Percentiles rank a stretch among this genome's conserved stretches.
Conservation (phyloP, 2,113 vertebrate species). For the Tenrec ecaudatus region DNA sequence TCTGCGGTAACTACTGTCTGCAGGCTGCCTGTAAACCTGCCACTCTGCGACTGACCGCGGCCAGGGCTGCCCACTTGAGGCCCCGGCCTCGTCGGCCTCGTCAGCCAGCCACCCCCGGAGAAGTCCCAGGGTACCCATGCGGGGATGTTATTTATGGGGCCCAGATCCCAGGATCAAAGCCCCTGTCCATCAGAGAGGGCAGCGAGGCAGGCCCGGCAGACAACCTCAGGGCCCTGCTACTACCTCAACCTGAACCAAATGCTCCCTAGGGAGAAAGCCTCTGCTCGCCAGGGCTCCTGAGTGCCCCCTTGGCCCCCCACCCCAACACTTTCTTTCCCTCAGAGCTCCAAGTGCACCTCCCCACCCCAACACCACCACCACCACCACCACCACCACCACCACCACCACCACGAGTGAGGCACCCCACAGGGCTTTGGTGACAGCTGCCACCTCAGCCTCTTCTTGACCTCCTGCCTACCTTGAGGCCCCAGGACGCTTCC, state of each 20-base stretch:
- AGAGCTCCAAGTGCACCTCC: background rate
- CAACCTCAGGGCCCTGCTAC: background rate
- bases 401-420: background rate
- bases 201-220: background rate
- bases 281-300: background rate
- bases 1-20: slow-evolving; percentile 14
- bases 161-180: slow-evolving; percentile 69
- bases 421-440: background rate
- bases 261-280: background rate
- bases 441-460: background rate
- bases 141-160: slow-evolving; percentile 34
- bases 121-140: slow-evolving; percentile 33
- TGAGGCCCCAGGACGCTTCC: background rate
- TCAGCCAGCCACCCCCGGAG: slow-evolving; percentile 28
- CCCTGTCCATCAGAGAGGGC: background rate
- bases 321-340: background rate
- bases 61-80: background rate
- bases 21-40: background rate
- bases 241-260: background rate
- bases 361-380: no score
- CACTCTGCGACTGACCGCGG: accelerated
- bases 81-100: background rate
- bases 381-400: no score
- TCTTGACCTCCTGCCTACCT: background rate
- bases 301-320: background rate